Evolutionary conservation across 2,888 invertebrate species (phyloP), one percentile per base, ranked within the genome.

Genomic region (Spilarctia lutea): DNA sequence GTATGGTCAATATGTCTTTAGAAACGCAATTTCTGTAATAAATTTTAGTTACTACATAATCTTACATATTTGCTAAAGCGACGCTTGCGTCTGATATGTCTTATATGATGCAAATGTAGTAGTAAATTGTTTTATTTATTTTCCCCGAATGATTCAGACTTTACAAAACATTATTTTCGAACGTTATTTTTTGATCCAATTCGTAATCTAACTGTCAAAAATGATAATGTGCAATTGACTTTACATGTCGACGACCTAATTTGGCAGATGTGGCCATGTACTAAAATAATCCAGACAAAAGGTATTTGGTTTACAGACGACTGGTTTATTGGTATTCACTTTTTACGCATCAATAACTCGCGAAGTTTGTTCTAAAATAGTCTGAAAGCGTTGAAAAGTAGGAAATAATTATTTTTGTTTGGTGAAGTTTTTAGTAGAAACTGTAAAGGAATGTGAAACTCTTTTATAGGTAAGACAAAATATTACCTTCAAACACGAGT

Each of bases 321-420:
- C 81, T 78, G 73, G 71, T 74, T 77, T 60, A 79, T 69, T 76
- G 52, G 65, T 71, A 79, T 77, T 81, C 82, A 73, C 75, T 78
- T 82, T 85, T 75, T 74, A 83, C 80, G 80, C 80, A 77, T 82
- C 75, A 73, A 81, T 82, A 79, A 75, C 24, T 75, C 73, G 78
- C 82, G 79, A 80, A 83, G 76, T 75, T 73, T 75, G 67, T 33
- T 60, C 75, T 71, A 71, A 82, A 85, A 79, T 81, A 79, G 77
- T 76, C 8, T 52, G 48, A 30, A 33, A 8, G 20, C 30, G 33
- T 33, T 65, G 7, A 65, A 65, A 65, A 33, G 7, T 65, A 33
- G 56, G 11, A 56, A 27, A 10, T 52, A 52, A 52, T 24, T 52
- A 52, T 52, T 24, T 24, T 24, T 52, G 52, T 56, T 56, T 0